Evolutionary conservation across 2,113 vertebrate genomes (phyloP).

Genomic region (Proterorhinus semilunaris): DNA sequence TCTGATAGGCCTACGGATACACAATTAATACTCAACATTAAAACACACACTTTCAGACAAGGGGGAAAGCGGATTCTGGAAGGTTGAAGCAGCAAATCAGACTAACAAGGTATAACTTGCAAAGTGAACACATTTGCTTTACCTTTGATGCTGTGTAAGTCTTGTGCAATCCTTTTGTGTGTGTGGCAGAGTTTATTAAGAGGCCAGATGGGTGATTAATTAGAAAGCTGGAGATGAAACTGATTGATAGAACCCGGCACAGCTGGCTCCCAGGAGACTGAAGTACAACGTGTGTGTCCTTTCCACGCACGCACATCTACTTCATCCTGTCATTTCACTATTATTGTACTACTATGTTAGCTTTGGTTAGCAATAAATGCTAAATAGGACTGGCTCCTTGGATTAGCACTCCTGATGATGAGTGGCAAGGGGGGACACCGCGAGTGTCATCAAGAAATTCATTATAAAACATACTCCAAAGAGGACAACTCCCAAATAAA

Average conservation of each 20-base stretch:
- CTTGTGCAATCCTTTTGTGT: constrained; percentile 19
- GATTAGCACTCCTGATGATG: constrained; percentile 8
- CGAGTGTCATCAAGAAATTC: constrained; percentile 54
- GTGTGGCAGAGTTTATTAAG: constrained; percentile 51
- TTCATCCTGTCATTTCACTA: constrained; percentile 15
- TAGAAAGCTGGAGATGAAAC: constrained; percentile 63
- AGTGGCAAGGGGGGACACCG: constrained; percentile 21
- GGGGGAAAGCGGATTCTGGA: not conserved
- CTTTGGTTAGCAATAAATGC: not conserved
- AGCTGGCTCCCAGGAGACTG: constrained; percentile 52
- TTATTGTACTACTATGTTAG: not conserved
- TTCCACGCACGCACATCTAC: constrained; percentile 25
- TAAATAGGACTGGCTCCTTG: constrained; percentile 6
- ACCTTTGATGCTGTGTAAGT: constrained; percentile 24
- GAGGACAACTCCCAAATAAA: constrained; percentile 16
- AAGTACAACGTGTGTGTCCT: constrained; percentile 43
- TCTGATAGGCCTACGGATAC: constrained; percentile 82
- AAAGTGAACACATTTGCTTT: constrained; percentile 19
- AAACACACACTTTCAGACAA: constrained; percentile 48
- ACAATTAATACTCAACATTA: constrained; percentile 63
- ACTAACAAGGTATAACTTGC: constrained; percentile 20
- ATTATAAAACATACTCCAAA: constrained; percentile 68
- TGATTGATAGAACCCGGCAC: constrained; percentile 71
- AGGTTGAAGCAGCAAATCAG: not conserved
- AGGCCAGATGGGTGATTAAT: constrained; percentile 76